Evolutionary conservation across 2,888 invertebrate genomes (phyloP).

Genomic region (Rhopalosiphum nymphaeae): DNA sequence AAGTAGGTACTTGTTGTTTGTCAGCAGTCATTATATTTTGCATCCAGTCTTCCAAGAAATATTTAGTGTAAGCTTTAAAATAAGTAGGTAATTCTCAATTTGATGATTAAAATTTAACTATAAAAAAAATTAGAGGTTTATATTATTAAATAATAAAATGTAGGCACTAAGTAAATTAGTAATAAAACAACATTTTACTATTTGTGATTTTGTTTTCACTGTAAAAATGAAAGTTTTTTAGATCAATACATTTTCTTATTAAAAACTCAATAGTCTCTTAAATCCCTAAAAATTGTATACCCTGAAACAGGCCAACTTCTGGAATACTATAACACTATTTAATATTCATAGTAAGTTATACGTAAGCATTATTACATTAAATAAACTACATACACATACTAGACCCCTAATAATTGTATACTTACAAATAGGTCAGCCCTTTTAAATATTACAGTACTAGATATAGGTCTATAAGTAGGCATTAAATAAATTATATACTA

Average conservation of each 20-base stretch:
- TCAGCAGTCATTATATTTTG: not conserved
- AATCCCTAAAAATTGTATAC: not conserved
- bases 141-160: not conserved
- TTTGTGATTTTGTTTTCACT: not conserved
- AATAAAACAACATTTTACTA: not conserved
- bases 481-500: not conserved
- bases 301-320: not conserved
- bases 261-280: not conserved
- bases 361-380: too few species aligned
- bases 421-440: not conserved
- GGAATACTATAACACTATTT: too few species aligned
- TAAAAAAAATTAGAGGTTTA: not conserved
- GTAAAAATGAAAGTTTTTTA: not conserved
- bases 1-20: not conserved
- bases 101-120: not conserved
- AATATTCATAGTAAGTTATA: too few species aligned
- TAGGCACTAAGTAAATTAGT: not conserved
- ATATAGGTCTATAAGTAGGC: not conserved
- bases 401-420: too few species aligned
- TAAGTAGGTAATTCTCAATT: not conserved
- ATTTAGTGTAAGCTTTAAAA: not conserved
- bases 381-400: too few species aligned
- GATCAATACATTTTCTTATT: not conserved
- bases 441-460: not conserved
- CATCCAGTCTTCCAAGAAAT: not conserved